A percentile compares a stretch with the other conserved stretches of the same genome.
phyloP scores from a whole-genome alignment of 2,888 invertebrate species.

The Oligia latruncula region DNA sequence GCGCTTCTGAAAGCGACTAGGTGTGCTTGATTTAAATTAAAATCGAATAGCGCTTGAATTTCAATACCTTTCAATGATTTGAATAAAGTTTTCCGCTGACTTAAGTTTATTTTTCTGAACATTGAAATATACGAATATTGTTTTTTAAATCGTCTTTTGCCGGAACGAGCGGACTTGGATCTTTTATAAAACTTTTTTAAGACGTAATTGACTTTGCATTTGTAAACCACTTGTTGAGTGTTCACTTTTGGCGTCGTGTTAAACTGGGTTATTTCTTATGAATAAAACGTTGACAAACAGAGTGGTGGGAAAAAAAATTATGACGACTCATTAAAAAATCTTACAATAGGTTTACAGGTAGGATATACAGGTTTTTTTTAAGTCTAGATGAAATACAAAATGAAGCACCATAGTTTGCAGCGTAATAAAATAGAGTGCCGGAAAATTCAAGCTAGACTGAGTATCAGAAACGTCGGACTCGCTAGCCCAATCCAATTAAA shows the following conservation, averaged over 20 bases:
- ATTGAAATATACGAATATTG: conserved; percentile 26
- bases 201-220: conserved; percentile 15
- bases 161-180: background rate
- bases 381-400: background rate
- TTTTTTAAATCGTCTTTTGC: conserved; percentile 4
- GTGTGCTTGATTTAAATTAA: conserved; percentile 31
- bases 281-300: conserved; percentile 8
- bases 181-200: conserved; percentile 14
- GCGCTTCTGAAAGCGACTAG: conserved; percentile 1
- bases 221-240: conserved; percentile 27
- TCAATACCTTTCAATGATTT: conserved; percentile 14
- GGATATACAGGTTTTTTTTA: background rate
- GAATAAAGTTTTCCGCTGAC: conserved; percentile 15
- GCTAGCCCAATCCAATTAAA: conserved; percentile 17
- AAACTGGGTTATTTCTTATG: background rate
- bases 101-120: background rate
- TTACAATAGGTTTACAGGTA: background rate
- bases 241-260: background rate
- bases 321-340: background rate
- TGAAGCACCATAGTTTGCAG: background rate
- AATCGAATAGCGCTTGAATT: conserved; percentile 34
- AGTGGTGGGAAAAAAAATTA: background rate
- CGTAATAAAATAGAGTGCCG: background rate
- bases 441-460: no score
- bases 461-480: no score